Evolutionary conservation across 2,113 vertebrate genomes (phyloP).

Genomic region (Cariama cristata): DNA sequence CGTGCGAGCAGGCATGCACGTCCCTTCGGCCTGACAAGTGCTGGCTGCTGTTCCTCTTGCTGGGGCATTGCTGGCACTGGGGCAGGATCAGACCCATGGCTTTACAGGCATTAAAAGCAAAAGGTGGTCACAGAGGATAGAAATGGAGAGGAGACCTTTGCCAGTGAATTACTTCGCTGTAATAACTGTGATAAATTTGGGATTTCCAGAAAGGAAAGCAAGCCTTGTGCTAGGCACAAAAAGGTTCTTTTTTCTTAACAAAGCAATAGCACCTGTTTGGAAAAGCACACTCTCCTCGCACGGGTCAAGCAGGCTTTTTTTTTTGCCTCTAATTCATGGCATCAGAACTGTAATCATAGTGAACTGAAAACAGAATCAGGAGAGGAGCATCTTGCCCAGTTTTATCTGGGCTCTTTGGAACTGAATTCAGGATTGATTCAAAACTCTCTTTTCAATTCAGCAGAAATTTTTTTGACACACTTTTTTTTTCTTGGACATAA

Average conservation of each 20-base stretch:
- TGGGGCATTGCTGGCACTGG: not conserved
- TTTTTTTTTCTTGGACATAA: not conserved
- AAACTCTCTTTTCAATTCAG: not conserved
- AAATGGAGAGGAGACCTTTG: accelerated
- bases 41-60: not conserved
- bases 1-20: not conserved
- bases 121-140: accelerated
- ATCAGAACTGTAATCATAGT: not conserved
- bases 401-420: not conserved
- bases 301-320: not conserved
- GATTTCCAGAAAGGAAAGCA: not conserved
- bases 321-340: not conserved
- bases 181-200: not conserved
- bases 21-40: not conserved
- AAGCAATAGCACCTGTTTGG: not conserved
- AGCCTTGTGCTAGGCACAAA: not conserved
- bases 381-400: not conserved
- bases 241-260: not conserved
- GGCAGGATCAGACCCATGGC: not conserved
- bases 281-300: not conserved
- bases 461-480: not conserved
- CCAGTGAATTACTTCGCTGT: accelerated
- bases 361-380: not conserved
- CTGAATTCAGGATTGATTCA: not conserved
- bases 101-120: not conserved